Conservation (phyloP, 92 coral and sea anemone species). For the Epizoanthus rinbou region DNA sequence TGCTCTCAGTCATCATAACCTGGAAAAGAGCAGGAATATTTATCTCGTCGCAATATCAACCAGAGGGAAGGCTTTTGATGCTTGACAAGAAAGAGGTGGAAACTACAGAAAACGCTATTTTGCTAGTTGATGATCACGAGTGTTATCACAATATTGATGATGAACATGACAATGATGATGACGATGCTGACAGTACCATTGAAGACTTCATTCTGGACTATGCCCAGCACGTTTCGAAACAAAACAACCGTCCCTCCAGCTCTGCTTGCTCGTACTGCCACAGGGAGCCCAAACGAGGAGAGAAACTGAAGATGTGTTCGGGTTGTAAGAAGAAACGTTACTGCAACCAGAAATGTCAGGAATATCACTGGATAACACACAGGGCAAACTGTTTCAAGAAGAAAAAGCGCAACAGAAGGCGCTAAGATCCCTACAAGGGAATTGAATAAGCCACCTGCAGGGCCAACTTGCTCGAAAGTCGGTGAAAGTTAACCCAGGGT, state of each 20-base stretch:
- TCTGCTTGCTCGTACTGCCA: conserved; percentile 4
- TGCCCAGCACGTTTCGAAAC: background rate
- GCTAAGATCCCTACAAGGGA: background rate
- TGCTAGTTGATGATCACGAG: background rate
- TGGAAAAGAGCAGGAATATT: conserved; percentile 10
- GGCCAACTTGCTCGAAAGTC: too few relatives aligned
- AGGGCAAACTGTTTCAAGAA: conserved; percentile 24
- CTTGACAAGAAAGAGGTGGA: background rate
- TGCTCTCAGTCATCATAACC: background rate
- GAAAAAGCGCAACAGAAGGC: conserved; percentile 9
- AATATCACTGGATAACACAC: conserved; percentile 37
- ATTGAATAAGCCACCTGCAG: background rate
- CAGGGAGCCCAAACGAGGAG: conserved; percentile 17
- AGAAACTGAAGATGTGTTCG: conserved; percentile 3
- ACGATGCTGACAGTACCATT: background rate
- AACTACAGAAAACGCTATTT: background rate
- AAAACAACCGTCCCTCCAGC: background rate
- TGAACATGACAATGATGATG: background rate
- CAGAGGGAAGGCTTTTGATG: background rate
- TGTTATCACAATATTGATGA: conserved; percentile 7
- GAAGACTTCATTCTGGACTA: background rate
- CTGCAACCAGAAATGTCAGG: conserved; percentile 26
- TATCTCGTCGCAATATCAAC: conserved; percentile 13
- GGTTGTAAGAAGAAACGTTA: conserved; percentile 9
- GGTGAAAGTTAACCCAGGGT: too few relatives aligned